phyloP scores from a whole-genome alignment of 2,113 vertebrate genomes.

The Thamnaconus septentrionalis region DNA sequence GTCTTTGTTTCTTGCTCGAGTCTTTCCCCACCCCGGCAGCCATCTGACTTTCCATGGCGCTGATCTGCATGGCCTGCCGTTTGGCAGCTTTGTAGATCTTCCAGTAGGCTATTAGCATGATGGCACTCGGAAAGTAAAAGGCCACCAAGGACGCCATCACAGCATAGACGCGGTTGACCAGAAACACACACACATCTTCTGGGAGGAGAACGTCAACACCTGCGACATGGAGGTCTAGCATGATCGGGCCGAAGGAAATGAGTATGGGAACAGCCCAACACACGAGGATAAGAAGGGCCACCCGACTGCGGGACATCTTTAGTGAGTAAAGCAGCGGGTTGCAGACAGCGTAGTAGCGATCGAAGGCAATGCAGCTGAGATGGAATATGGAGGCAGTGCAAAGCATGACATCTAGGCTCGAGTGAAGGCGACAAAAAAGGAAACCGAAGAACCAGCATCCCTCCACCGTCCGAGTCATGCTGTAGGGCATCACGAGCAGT shows the following conservation, averaged over 20 bases:
- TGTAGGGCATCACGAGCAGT: constrained; percentile 81
- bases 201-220: constrained; percentile 63
- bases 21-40: constrained; percentile 65
- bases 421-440: constrained; percentile 77
- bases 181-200: constrained; percentile 66
- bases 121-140: constrained; percentile 79
- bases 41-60: constrained; percentile 77
- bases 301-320: constrained; percentile 73
- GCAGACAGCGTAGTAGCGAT: constrained; percentile 82
- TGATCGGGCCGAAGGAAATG: constrained; percentile 80
- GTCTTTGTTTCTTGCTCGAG: constrained; percentile 71
- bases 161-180: constrained; percentile 77
- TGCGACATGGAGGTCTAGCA: constrained; percentile 71
- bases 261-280: constrained; percentile 78
- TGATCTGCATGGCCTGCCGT: constrained; percentile 78
- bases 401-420: constrained; percentile 81
- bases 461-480: constrained; percentile 79
- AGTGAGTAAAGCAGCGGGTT: constrained; percentile 75
- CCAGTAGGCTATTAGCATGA: constrained; percentile 80
- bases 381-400: constrained; percentile 83
- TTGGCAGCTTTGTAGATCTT: constrained; percentile 80
- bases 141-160: constrained; percentile 77
- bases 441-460: constrained; percentile 79
- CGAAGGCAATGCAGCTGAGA: constrained; percentile 81
- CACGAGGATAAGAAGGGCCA: constrained; percentile 66